phyloP scores from a whole-genome alignment of 2,797 vertebrate species.

The Acipenser transmontanus region DNA sequence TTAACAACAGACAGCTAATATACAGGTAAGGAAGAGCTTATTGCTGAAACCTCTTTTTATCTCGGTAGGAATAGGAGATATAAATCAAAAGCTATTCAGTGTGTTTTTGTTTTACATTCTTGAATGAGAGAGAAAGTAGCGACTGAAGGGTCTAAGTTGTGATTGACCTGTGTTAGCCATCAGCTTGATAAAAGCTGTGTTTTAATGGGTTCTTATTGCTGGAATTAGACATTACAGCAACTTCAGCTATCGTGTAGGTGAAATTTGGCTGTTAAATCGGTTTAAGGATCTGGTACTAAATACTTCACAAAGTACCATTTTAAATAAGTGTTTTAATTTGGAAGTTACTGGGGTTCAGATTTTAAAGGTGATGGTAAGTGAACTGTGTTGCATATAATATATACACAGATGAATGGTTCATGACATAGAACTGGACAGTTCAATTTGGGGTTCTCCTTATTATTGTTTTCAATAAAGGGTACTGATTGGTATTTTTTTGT shows the following conservation, averaged over 20 bases:
- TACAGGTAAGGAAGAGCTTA: neutral
- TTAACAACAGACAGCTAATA: neutral
- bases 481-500: too few species aligned
- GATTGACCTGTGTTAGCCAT: conserved; percentile 9
- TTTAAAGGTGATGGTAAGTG: too few species aligned
- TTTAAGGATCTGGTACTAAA: too few species aligned
- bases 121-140: conserved; percentile 21
- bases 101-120: neutral
- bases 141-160: conserved; percentile 40
- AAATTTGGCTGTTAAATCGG: too few species aligned
- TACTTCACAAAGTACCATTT: too few species aligned
- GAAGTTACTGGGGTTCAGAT: too few species aligned
- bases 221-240: conserved; percentile 32
- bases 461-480: too few species aligned
- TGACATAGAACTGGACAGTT: too few species aligned
- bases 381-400: too few species aligned
- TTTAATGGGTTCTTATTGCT: conserved; percentile 11
- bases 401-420: too few species aligned
- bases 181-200: neutral
- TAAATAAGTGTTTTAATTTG: too few species aligned
- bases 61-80: neutral
- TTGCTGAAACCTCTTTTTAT: neutral
- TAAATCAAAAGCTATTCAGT: neutral
- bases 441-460: too few species aligned
- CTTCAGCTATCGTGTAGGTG: conserved; percentile 22